These are phyloP conservation scores for Euura lappo DNA, from an alignment of 1,140 invertebrate genomes.

Conservation along the genomic window DNA sequence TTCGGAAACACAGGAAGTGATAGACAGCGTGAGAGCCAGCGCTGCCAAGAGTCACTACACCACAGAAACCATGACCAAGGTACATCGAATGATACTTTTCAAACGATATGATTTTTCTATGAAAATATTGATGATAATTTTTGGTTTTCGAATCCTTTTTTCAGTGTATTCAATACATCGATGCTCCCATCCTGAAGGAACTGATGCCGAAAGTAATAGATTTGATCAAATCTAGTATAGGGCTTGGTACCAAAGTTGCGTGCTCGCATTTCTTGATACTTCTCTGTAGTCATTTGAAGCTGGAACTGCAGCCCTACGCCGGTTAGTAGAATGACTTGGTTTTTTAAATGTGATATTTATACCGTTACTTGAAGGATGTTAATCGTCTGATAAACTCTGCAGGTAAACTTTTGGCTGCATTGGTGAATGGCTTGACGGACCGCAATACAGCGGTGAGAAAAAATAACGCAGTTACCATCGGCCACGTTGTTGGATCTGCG, in stretches of 20 bases:
- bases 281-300: conserved; percentile 63
- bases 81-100: conserved; percentile 40
- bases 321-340: conserved; percentile 51
- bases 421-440: conserved; percentile 83
- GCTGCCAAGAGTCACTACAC: conserved; percentile 84
- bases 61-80: conserved; percentile 85
- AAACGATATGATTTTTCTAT: conserved; percentile 11
- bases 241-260: conserved; percentile 84
- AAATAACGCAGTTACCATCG: conserved; percentile 82
- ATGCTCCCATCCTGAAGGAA: conserved; percentile 75
- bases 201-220: conserved; percentile 84
- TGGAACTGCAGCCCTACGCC: conserved; percentile 69
- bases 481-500: conserved; percentile 84
- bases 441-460: conserved; percentile 83
- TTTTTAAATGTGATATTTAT: conserved; percentile 9
- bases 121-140: conserved; percentile 8
- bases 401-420: conserved; percentile 79
- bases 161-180: conserved; percentile 84
- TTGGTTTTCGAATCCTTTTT: conserved; percentile 38
- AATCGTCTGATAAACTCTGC: conserved; percentile 28
- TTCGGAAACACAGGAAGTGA: conserved; percentile 69
- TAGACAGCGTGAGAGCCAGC: conserved; percentile 79
- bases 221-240: conserved; percentile 79
- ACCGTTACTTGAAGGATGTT: conserved; percentile 4
- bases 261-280: conserved; percentile 85